Evolutionary conservation across 2,888 invertebrate species (phyloP).

Genomic region (Amphipoea lucens): DNA sequence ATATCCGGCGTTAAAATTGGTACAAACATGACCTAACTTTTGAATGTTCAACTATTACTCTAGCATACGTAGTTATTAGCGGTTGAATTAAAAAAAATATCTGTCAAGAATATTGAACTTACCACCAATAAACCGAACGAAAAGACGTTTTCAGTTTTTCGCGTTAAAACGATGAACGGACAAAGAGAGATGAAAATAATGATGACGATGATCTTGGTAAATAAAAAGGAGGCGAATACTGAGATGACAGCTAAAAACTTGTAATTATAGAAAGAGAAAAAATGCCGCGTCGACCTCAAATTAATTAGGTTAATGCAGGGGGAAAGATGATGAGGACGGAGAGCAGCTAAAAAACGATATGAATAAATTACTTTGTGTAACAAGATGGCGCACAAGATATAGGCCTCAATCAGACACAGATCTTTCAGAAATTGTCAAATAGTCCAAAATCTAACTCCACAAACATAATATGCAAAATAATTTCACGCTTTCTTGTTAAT

Average conservation of each 20-base stretch:
- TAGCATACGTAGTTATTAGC: background rate
- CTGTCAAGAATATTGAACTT: background rate
- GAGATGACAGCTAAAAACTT: background rate
- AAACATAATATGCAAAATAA: constrained; percentile 21
- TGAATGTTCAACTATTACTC: no score
- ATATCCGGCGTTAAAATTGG: no score
- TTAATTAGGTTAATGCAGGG: background rate
- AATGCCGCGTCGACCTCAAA: background rate
- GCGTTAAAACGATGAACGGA: background rate
- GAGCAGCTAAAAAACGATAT: background rate
- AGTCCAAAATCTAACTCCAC: background rate
- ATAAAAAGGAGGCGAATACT: no score
- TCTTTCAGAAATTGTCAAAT: background rate
- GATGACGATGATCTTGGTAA: no score
- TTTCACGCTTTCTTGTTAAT: constrained; percentile 52
- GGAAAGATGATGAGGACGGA: background rate
- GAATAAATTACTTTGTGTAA: background rate
- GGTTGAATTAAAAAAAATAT: background rate
- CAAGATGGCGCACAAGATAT: background rate
- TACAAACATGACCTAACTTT: no score
- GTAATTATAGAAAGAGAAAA: background rate
- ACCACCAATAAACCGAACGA: background rate
- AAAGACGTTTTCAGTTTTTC: background rate
- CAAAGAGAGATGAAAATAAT: background rate
- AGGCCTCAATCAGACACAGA: background rate